Conservation (phyloP, 2,888 invertebrate genomes). For the Cerastis leucographa region DNA sequence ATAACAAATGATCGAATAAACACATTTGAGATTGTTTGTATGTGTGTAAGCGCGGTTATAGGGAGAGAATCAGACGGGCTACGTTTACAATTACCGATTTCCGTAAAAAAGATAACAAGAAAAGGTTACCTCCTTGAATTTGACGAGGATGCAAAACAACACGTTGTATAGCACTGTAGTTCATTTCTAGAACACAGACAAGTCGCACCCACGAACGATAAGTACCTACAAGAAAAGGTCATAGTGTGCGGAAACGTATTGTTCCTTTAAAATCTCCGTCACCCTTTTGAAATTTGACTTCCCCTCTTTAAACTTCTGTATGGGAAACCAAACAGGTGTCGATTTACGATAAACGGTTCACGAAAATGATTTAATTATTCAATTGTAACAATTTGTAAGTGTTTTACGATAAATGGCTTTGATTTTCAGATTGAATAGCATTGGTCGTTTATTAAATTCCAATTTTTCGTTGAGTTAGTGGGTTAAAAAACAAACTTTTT, state of each 20-base stretch:
- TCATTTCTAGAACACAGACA: no score
- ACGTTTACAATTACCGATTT: no score
- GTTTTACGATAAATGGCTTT: conserved; percentile 11
- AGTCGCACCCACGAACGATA: no score
- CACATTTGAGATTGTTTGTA: no score
- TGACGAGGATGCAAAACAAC: no score
- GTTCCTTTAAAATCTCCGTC: conserved; percentile 1
- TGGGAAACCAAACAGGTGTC: conserved; percentile 44
- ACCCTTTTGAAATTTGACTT: background rate
- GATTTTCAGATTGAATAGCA: conserved; percentile 23
- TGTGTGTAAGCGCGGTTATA: no score
- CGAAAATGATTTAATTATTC: conserved; percentile 38
- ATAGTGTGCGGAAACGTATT: background rate
- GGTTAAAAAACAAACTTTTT: background rate
- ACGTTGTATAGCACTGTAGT: no score
- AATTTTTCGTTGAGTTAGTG: background rate
- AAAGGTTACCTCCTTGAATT: no score
- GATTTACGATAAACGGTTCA: conserved; percentile 9
- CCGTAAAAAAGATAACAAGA: no score
- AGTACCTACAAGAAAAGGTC: background rate
- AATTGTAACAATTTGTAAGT: conserved; percentile 43
- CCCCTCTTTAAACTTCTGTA: conserved; percentile 6
- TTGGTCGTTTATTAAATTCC: conserved; percentile 13
- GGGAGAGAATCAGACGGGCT: no score
- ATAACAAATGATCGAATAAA: no score